A percentile compares a stretch with the other conserved stretches of the same genome.
phyloP scores from a whole-genome alignment of 2,888 invertebrate genomes.

The Andrena camellia region DNA sequence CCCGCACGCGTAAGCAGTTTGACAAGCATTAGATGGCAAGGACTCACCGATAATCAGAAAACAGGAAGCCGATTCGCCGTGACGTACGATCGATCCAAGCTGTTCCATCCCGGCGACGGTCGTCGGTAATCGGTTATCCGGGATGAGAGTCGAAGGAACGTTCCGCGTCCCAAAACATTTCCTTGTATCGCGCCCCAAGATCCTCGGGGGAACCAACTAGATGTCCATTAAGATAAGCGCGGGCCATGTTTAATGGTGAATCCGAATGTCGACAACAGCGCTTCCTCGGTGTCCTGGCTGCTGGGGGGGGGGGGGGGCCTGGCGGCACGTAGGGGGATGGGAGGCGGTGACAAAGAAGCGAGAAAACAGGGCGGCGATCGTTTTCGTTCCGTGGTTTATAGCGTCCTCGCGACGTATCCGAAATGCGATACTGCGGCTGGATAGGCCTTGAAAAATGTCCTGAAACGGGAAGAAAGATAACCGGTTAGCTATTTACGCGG shows the following conservation, averaged over 20 bases:
- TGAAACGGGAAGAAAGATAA: constrained; percentile 45
- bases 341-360: constrained; percentile 58
- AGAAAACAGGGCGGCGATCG: constrained; percentile 66
- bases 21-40: neutral
- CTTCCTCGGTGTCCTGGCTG: constrained; percentile 21
- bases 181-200: constrained; percentile 37
- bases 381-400: constrained; percentile 73
- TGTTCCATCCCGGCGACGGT: constrained; percentile 3
- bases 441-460: constrained; percentile 72
- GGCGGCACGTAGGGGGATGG: constrained; percentile 14
- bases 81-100: constrained; percentile 5
- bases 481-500: constrained; percentile 44
- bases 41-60: constrained; percentile 26
- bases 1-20: neutral
- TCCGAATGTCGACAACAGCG: constrained; percentile 75
- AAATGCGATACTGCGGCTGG: constrained; percentile 68
- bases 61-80: constrained; percentile 24
- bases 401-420: constrained; percentile 64
- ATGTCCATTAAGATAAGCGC: constrained; percentile 79
- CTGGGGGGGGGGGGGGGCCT: no score
- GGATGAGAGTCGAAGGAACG: constrained; percentile 22
- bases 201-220: constrained; percentile 69
- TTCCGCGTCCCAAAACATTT: constrained; percentile 37
- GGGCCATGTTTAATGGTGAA: constrained; percentile 77
- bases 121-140: constrained; percentile 41